These are phyloP conservation scores for Ptiloglossa arizonensis DNA, from an alignment of 1,140 invertebrate species.

Conservation along the genomic window DNA sequence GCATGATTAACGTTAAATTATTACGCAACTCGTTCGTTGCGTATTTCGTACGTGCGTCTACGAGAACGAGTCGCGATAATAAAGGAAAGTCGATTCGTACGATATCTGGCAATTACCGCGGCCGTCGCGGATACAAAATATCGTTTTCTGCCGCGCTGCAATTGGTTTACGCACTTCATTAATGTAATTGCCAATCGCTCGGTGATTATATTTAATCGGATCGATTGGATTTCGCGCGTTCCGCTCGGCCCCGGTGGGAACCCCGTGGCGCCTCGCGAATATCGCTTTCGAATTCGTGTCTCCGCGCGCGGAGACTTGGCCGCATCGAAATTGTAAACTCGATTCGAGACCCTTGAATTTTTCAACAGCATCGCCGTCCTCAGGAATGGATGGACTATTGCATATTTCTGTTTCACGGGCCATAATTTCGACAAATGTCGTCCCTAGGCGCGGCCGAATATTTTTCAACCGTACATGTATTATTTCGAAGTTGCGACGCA, in stretches of 20 bases:
- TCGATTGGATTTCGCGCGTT: slow-evolving; percentile 25
- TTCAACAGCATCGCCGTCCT: no score
- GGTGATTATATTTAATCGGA: slow-evolving; percentile 47
- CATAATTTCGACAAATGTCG: no score
- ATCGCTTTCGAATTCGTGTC: not conserved
- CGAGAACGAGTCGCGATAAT: slow-evolving; percentile 13
- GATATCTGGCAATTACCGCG: slow-evolving; percentile 36
- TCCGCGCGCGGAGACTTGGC: not conserved
- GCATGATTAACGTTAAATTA: slow-evolving; percentile 37
- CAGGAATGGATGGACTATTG: no score
- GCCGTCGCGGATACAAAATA: slow-evolving; percentile 31
- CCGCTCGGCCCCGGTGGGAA: no score
- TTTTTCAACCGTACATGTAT: no score
- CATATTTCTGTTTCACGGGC: no score
- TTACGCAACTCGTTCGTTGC: no score
- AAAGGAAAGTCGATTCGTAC: slow-evolving; percentile 37
- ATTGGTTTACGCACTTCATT: slow-evolving; percentile 45
- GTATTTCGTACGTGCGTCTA: not conserved
- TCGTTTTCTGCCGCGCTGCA: slow-evolving; percentile 12
- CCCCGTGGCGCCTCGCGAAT: not conserved
- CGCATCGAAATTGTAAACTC: not conserved
- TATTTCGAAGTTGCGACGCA: no score
- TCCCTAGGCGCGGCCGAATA: no score
- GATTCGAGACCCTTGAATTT: no score
- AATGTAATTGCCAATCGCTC: slow-evolving; percentile 43